Conservation (phyloP, 1,140 invertebrate genomes). For the Diabrotica undecimpunctata region DNA sequence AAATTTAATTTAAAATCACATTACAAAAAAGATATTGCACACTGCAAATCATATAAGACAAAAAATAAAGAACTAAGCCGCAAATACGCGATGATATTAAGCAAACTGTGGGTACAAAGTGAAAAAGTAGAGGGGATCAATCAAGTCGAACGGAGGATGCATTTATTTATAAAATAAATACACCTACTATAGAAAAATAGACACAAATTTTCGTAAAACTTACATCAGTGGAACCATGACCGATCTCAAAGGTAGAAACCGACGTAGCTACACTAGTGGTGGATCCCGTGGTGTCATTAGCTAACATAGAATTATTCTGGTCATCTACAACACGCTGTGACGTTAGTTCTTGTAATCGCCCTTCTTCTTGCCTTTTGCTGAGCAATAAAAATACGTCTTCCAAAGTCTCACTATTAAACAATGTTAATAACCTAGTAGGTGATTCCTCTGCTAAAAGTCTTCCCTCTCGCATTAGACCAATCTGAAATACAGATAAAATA, state of each 20-base stretch:
- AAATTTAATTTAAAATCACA: too few relatives aligned
- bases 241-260: constrained; percentile 22
- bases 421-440: constrained; percentile 62
- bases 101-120: too few relatives aligned
- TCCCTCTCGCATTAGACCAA: constrained; percentile 85
- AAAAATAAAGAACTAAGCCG: too few relatives aligned
- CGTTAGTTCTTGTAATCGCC: neutral
- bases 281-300: neutral
- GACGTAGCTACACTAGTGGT: constrained; percentile 10
- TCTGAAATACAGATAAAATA: constrained; percentile 52
- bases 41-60: too few relatives aligned
- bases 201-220: neutral
- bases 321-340: constrained; percentile 9
- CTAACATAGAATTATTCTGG: constrained; percentile 20
- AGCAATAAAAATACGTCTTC: constrained; percentile 73
- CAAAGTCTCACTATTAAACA: constrained; percentile 62
- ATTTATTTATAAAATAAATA: too few relatives aligned
- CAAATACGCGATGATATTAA: too few relatives aligned
- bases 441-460: constrained; percentile 80
- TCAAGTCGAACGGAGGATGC: too few relatives aligned
- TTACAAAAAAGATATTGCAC: too few relatives aligned
- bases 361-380: constrained; percentile 59
- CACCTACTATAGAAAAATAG: too few relatives aligned
- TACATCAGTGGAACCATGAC: constrained; percentile 31
- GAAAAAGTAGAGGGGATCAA: too few relatives aligned